Evolutionary conservation across 1,140 invertebrate genomes (phyloP).

Genomic region (Conus ventricosus): DNA sequence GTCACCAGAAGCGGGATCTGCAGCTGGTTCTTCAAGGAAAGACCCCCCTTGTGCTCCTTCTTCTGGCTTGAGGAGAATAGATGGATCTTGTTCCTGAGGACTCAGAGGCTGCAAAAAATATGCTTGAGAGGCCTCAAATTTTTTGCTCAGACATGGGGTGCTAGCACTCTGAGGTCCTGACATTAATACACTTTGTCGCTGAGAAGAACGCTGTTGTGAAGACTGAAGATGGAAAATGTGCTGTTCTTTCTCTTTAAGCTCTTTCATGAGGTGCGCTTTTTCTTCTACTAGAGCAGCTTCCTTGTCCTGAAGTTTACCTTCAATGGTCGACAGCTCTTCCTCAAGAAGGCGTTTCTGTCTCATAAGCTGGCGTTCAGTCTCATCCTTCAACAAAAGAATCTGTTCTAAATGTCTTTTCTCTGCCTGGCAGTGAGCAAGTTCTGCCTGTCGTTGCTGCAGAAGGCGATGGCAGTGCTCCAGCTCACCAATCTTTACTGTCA

Average conservation of each 20-base stretch:
- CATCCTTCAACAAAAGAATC: constrained; percentile 62
- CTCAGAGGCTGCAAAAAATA: background rate
- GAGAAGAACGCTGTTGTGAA: background rate
- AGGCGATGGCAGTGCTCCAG: constrained; percentile 48
- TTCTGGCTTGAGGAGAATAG: background rate
- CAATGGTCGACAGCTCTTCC: constrained; percentile 63
- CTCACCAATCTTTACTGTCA: constrained; percentile 58
- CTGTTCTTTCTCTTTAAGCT: constrained; percentile 55
- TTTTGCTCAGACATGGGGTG: background rate
- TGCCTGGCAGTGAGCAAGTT: constrained; percentile 48
- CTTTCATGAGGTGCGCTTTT: constrained; percentile 58
- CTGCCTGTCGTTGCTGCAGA: constrained; percentile 52
- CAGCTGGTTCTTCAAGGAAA: background rate
- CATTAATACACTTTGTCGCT: background rate
- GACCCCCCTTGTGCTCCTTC: background rate
- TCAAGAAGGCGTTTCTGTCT: constrained; percentile 66
- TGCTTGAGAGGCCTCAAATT: background rate
- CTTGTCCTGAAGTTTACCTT: constrained; percentile 61
- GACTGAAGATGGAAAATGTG: constrained; percentile 37
- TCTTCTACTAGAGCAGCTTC: constrained; percentile 64
- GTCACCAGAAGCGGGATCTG: background rate
- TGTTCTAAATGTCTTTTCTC: constrained; percentile 63
- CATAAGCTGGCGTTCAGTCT: constrained; percentile 66
- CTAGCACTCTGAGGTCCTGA: background rate
- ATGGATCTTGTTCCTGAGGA: background rate